These are phyloP conservation scores for Bombus waltoni DNA, from an alignment of 1,140 invertebrate species.

Conservation along the genomic window DNA sequence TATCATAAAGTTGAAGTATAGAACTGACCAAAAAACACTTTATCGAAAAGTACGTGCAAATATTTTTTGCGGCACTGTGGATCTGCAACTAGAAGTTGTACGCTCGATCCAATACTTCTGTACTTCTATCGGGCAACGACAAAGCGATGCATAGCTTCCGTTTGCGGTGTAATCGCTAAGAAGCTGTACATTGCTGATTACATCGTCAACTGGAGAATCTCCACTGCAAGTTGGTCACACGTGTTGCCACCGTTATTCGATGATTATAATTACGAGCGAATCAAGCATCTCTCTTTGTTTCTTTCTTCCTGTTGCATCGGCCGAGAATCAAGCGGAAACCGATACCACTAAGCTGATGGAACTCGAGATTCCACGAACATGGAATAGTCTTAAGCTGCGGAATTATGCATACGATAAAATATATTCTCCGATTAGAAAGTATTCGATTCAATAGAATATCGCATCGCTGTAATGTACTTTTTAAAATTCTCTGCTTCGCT, in stretches of 20 bases:
- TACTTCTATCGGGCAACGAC: not conserved
- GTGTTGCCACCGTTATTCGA: constrained; percentile 44
- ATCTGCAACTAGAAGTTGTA: not conserved
- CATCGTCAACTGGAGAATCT: constrained; percentile 22
- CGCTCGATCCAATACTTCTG: not conserved
- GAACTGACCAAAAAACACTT: no score
- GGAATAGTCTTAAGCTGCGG: constrained; percentile 22
- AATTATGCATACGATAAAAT: constrained; percentile 1
- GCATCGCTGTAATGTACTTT: not conserved
- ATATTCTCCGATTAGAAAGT: not conserved
- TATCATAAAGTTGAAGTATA: no score
- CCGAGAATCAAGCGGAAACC: constrained; percentile 48
- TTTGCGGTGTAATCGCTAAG: constrained; percentile 23
- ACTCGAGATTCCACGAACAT: constrained; percentile 29
- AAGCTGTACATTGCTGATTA: constrained; percentile 44
- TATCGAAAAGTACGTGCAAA: not conserved
- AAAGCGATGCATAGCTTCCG: constrained; percentile 17
- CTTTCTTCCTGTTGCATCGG: constrained; percentile 19
- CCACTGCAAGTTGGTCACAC: constrained; percentile 28
- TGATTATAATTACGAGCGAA: constrained; percentile 59
- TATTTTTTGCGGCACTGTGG: not conserved
- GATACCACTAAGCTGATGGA: constrained; percentile 39
- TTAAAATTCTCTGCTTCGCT: not conserved
- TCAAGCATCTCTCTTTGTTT: not conserved
- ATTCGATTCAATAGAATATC: not conserved